Base-by-base conservation (phyloP, 1,140 invertebrate genomes). In the Drosophila chauvacae region DNA sequence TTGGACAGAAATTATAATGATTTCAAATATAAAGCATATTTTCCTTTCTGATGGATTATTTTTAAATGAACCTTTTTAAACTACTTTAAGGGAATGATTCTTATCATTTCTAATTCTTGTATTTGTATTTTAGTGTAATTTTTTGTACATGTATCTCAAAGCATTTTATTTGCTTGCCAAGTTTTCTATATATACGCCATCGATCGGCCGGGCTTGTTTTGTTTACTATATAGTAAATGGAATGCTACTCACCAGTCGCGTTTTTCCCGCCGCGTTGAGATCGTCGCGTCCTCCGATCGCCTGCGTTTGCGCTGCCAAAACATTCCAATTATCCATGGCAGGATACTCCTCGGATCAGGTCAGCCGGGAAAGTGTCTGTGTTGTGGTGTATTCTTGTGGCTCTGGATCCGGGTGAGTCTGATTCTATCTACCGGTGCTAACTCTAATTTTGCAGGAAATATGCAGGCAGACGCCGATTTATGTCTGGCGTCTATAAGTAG, bases 251-350 rank as follows among this genome's bases (percentile, higher is more conserved):
- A 92, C 91, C 88, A 92, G 81, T 76, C 83, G 82, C 51, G 91
- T 91, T 65, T 90, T 92, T 44, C 78, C 65, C 33, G 55, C 53
- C 51, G 61, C 56, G 30, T 53, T 80, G 20, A 75, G 57, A 44
- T 77, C 91, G 77, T 92, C 88, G 33, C 86, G 82, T 60, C 80
- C 88, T 60, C 80, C 88, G 73, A 92, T 90, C 18, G 88, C 91
- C 63, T 86, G 80, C 42, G 91, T 92, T 73, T 92, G 91, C 23
- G 82, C 91, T 81, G 91, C 88, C 78, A 92, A 90, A 90, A 92
- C 91, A 83, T 92, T 92, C 91, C 91, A 92, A 87, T 90, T 92
- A 90, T 92, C 91, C 91, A 92, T 92, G 16, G 23, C 47, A 39
- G 65, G 47, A 48, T 48, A n/a, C 2, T 3, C 20, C 39, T 47